Evolutionary conservation across 2,888 invertebrate species (phyloP), one percentile per base, ranked within the genome.

Genomic region (Balanococcus diminutus): DNA sequence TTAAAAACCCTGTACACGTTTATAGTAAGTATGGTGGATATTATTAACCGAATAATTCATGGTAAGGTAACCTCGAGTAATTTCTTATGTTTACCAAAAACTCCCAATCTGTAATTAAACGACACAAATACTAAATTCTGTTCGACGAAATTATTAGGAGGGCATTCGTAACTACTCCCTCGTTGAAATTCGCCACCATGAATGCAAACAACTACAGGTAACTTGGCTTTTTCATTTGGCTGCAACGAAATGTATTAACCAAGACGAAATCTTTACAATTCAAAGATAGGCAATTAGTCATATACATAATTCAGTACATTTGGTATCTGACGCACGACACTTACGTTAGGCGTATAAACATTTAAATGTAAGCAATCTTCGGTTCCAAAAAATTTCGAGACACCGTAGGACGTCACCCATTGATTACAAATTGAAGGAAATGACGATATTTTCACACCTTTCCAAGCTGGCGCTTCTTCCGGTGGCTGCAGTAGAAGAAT

Each of bases 291-390:
- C 42, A 56, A 56, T 56, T 56, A 8, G 39, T 56, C 16, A 56
- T 56, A 22, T 56, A 22, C n/a, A 25, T 28, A 8, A 22, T 67
- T 28, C 28, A 22, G 67, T 11, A 9, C 25, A 67, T 5, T n/a
- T n/a, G n/a, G 67, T 28, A 67, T 25, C 14, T 67, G 19, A n/a
- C 16, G n/a, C 51, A n/a, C 6, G 3, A 22, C 19, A 36, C 75
- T 36, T 79, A 90, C 90, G 87, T 89, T 88, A 87, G 89, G 89
- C 31, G 90, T 90, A 87, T 89, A 90, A 28, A 92, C 91, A 89
- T 92, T 92, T n/a, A 92, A 88, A 88, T 91, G 91, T 3, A 92
- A 88, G 87, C 92, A 92, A 88, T 92, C 91, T 88, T 92, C 92
- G 2, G 90, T 89, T 42, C 92, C 92, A 9, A 91, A 89, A 83